A percentile compares a stretch with the other conserved stretches of the same genome.
Evolutionary conservation across 2,888 invertebrate species (phyloP).

Genomic region (Lithophane leautieri): DNA sequence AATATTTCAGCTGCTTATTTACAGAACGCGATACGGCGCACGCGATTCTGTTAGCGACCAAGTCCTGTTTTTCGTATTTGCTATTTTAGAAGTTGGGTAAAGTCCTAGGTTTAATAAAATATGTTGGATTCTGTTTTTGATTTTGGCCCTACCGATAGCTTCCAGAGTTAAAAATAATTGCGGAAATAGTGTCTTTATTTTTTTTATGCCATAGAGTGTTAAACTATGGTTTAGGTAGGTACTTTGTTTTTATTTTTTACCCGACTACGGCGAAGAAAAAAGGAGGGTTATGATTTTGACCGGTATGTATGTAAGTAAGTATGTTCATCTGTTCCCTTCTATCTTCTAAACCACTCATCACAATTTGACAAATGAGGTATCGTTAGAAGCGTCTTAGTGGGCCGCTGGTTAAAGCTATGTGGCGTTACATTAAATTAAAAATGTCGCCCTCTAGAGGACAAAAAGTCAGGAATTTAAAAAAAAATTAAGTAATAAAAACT

Average conservation of each 20-base stretch:
- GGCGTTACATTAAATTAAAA: too few relatives aligned
- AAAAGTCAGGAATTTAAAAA: too few relatives aligned
- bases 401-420: too few relatives aligned
- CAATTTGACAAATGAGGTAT: too few relatives aligned
- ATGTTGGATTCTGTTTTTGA: background rate
- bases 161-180: background rate
- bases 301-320: too few relatives aligned
- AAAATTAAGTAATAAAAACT: too few relatives aligned
- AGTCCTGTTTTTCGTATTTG: conserved; percentile 33
- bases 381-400: too few relatives aligned
- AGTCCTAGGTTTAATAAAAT: background rate
- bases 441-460: too few relatives aligned
- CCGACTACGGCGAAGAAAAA: too few relatives aligned
- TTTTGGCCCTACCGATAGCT: background rate
- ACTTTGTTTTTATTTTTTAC: background rate
- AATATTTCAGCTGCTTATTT: conserved; percentile 87
- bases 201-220: background rate
- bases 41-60: conserved; percentile 75
- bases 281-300: too few relatives aligned
- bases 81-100: conserved; percentile 15
- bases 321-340: too few relatives aligned
- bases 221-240: background rate
- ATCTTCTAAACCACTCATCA: too few relatives aligned
- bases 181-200: background rate
- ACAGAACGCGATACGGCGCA: conserved; percentile 80